Base-by-base conservation (phyloP, 1,140 invertebrate species). In the Fopius arisanus region DNA sequence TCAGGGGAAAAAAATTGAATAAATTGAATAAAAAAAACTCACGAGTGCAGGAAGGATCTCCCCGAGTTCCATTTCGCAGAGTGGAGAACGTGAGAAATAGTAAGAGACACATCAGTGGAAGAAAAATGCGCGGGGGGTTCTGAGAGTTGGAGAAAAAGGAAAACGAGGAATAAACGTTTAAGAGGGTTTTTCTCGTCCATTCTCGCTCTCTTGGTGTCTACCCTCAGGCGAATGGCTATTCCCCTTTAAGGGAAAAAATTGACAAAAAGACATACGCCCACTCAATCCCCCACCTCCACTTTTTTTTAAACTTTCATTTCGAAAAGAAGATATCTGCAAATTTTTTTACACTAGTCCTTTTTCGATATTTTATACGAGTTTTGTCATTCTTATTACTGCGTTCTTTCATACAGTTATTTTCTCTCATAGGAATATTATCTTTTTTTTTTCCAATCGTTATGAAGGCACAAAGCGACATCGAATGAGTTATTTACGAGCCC, bases 111-210 rank as follows among this genome's bases (percentile, higher is more conserved):
- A 59, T 59, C 54, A 59, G 54, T 14, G 54, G 0, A 14, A 26
- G 54, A 59, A 59, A 59, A 59, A 26, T 14, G 23, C 21, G 54
- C 4, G 54, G 14, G 54, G 19, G 10, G 23, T 21, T 19, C 2
- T 26, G 54, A 26, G 19, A 59, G 23, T 26, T 59, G 54, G 14
- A 23, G 54, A 59, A 59, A 59, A 59, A 59, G 26, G 54, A 59
- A 59, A 59, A 70, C 19, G 54, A 40, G 51, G n/a, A 63, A 54
- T 31, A 67, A 31, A 63, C 71, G 62, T 65, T 73, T 73, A 73
- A 73, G 71, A 73, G 41, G 12, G 19, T 73, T 73, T 73, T 59
- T 73, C 41, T 63, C 31, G 26, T 51, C n/a, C 21, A 51, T 48
- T 54, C 26, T 23, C 26, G 21, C 29, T 63, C 19, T 28, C 23